A percentile compares a stretch with the other conserved stretches of the same genome.
phyloP scores from a whole-genome alignment of 2,888 invertebrate genomes.

The Lysandra coridon region DNA sequence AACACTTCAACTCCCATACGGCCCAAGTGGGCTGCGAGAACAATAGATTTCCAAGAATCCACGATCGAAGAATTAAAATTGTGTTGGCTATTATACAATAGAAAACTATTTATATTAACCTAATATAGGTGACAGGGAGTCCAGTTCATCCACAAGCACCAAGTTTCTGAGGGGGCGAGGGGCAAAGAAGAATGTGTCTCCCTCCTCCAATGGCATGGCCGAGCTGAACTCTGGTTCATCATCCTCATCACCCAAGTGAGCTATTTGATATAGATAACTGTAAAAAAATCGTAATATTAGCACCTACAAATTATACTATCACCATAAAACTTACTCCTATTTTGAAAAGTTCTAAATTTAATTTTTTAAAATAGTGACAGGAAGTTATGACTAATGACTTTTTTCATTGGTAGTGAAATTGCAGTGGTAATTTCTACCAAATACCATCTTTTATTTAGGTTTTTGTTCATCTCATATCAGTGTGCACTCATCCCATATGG shows the following conservation, averaged over 20 bases:
- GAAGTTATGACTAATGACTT: no score
- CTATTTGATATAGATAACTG: slow-evolving; percentile 98
- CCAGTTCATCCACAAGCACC: slow-evolving; percentile 97
- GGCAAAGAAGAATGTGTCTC: slow-evolving; percentile 99
- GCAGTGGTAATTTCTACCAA: no score
- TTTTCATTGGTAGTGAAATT: no score
- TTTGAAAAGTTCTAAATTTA: no score
- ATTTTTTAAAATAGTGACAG: no score
- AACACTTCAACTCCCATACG: no score
- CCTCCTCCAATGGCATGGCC: slow-evolving; percentile 98
- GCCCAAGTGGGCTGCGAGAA: no score
- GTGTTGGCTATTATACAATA: no score
- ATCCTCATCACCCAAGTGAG: slow-evolving; percentile 99
- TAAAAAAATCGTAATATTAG: slow-evolving; percentile 45
- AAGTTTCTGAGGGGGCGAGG: slow-evolving; percentile 96
- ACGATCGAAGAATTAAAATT: no score
- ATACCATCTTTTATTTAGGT: no score
- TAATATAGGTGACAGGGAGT: slow-evolving; percentile 96
- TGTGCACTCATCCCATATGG: slow-evolving; percentile 78
- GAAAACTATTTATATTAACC: slow-evolving; percentile 59
- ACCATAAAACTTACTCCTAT: no score
- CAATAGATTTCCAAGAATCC: no score
- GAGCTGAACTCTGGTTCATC: slow-evolving; percentile 99
- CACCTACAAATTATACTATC: neutral
- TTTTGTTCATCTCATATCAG: slow-evolving; percentile 78